Conservation (phyloP, 2,113 vertebrate genomes). For the Toxotes chatareus region DNA sequence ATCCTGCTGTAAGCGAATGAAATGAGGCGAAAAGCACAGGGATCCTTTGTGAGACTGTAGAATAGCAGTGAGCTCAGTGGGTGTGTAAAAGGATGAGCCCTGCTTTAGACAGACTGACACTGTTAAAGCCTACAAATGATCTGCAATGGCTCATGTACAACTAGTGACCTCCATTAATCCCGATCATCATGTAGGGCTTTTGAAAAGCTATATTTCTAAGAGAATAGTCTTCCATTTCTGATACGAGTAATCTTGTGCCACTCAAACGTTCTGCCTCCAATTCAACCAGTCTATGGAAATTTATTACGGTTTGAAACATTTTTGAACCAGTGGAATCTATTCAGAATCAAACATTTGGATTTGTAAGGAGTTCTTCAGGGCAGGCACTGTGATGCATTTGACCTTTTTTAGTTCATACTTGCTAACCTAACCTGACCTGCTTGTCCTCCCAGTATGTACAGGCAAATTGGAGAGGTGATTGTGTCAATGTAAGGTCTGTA, state of each 20-base stretch:
- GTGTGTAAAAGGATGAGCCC: slow-evolving; percentile 71
- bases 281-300: background rate
- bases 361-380: too few species aligned
- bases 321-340: background rate
- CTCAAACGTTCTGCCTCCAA: background rate
- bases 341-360: too few species aligned
- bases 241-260: background rate
- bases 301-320: background rate
- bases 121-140: slow-evolving; percentile 57
- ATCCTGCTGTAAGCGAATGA: slow-evolving; percentile 67
- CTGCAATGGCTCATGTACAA: slow-evolving; percentile 19
- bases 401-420: too few species aligned
- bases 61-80: slow-evolving; percentile 63
- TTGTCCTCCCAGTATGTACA: too few species aligned
- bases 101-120: slow-evolving; percentile 54
- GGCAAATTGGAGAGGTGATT: too few species aligned
- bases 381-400: too few species aligned
- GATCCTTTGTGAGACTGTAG: slow-evolving; percentile 50
- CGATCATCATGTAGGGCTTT: background rate
- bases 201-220: background rate
- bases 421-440: too few species aligned
- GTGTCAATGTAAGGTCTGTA: too few species aligned
- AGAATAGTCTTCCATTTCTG: background rate
- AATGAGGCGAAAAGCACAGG: slow-evolving; percentile 64
- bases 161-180: slow-evolving; percentile 11